Percentiles rank a stretch among this genome's conserved stretches.
These are phyloP conservation scores for Rhegmatorhina hoffmannsi DNA, from an alignment of 2,113 vertebrate species.

Conservation along the genomic window DNA sequence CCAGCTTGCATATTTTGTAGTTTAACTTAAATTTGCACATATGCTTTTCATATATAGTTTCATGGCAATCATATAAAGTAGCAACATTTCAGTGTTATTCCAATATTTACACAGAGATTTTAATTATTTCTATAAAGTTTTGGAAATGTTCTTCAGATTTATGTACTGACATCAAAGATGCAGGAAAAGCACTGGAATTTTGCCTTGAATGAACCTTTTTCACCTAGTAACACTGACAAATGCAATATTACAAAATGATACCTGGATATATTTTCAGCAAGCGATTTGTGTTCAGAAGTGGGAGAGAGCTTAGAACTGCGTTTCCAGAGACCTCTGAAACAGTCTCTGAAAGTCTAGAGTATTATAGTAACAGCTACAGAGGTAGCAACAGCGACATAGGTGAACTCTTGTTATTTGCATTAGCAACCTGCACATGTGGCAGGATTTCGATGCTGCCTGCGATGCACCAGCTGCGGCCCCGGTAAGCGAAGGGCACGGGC, in stretches of 20 bases:
- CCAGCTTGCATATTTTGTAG: neutral
- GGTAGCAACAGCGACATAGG: fast-evolving
- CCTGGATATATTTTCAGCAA: neutral
- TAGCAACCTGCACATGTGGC: fast-evolving
- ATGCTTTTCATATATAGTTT: neutral
- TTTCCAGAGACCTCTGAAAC: neutral
- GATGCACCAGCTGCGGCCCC: neutral
- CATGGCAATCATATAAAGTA: neutral
- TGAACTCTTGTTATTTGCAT: fast-evolving
- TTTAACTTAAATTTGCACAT: neutral
- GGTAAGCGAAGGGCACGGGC: neutral
- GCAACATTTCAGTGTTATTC: neutral
- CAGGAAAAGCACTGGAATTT: neutral
- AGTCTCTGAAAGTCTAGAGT: fast-evolving
- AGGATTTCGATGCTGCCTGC: fast-evolving
- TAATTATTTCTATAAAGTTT: neutral
- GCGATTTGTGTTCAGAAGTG: fast-evolving
- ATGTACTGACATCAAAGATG: neutral
- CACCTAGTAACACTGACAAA: neutral
- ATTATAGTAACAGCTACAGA: neutral
- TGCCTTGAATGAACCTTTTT: neutral
- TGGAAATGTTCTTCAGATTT: neutral
- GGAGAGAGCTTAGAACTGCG: neutral
- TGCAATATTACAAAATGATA: neutral
- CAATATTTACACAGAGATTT: neutral